Conservation (phyloP, 2,888 invertebrate species). For the Dinocampus coccinellae region DNA sequence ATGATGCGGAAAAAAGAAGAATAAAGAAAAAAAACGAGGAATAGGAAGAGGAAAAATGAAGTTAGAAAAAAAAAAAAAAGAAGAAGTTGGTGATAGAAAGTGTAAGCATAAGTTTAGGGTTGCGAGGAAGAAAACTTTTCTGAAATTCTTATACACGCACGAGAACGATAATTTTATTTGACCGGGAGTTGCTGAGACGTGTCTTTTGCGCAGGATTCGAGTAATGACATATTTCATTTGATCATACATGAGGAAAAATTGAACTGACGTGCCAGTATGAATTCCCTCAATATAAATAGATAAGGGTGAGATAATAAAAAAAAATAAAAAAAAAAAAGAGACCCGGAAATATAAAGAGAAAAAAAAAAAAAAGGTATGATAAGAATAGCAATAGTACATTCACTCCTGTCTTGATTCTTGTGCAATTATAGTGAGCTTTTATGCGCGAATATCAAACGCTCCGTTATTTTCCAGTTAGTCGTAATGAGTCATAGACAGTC, state of each 20-base stretch:
- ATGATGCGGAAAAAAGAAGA: not conserved
- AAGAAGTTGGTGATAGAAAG: not conserved
- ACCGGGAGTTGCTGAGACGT: not conserved
- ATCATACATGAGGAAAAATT: not conserved
- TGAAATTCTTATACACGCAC: not conserved
- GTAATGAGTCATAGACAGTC: constrained; percentile 55
- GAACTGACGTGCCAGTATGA: no score
- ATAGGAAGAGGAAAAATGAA: not conserved
- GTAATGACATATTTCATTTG: not conserved
- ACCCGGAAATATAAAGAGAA: not conserved
- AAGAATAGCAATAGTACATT: constrained; percentile 29
- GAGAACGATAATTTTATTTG: not conserved
- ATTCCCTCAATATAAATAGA: not conserved
- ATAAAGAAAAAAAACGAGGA: not conserved
- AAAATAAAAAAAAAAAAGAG: no score
- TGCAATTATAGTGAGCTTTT: constrained; percentile 55
- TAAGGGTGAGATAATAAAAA: not conserved
- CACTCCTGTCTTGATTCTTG: constrained; percentile 39
- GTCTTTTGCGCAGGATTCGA: not conserved
- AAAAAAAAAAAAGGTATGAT: not conserved
- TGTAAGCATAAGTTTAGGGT: not conserved
- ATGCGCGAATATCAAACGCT: constrained; percentile 56
- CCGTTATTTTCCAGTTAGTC: constrained; percentile 63
- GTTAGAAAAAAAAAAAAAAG: not conserved
- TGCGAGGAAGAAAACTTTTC: not conserved